Base-by-base conservation (phyloP, 2,113 vertebrate genomes). In the Apteryx mantelli region DNA sequence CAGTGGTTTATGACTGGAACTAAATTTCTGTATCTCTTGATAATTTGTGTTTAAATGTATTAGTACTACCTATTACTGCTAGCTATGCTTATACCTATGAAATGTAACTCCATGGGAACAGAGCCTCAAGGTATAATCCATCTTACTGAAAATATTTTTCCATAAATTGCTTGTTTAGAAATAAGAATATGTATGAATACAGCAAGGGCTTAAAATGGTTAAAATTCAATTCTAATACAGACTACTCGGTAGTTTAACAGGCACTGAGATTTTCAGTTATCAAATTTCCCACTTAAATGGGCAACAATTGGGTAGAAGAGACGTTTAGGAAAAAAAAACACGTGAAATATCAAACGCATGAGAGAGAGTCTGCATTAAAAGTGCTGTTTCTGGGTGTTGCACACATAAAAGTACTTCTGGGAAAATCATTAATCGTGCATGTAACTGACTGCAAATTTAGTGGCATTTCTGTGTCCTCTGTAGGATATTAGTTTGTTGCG, bases 371-470 rank as follows among this genome's bases (percentile, higher is more conserved):
- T 65, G 2, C 6, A 13, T 56, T 24, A 40, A 34, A 83, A 50
- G 69, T 3, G 0, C 28, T 40, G 32, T 55, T 86, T 61, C 52
- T 91, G 46, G 26, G 8, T 58, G 61, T 53, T 81, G n/a, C n/a
- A 42, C 22, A 7, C 0, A 0, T 53, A 13, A 63, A 80, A 81
- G 9, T 65, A 71, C 56, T 22, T 46, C 66, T 64, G 6, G 20
- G 24, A 19, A 40, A 65, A 30, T 32, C 6, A 21, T 60, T 36
- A 40, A 8, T 91, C 11, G 2, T 1, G 1, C 32, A 1, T 18
- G 19, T 52, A 63, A 53, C 25, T 30, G 82, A 40, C 26, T 32
- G 56, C 26, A 70, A 63, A 44, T 38, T 22, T 21, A 2, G 74
- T 34, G 50, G 26, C 19, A 52, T 70, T 86, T 25, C 15, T 60